Conservation (phyloP, 2,797 vertebrate species). For the Intellagama lesueurii region DNA sequence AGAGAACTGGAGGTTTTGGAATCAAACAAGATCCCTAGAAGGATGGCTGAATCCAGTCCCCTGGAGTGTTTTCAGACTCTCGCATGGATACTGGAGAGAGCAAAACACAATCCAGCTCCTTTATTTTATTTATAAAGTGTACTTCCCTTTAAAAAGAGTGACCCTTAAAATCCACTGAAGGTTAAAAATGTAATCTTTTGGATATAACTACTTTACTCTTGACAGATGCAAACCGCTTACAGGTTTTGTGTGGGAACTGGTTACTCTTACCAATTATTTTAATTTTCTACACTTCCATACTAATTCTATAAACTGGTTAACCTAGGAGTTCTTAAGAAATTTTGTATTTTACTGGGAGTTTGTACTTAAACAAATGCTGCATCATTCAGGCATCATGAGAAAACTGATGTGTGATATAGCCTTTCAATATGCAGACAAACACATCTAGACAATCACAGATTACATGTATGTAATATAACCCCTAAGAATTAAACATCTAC, state of each 20-base stretch:
- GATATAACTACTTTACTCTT: background rate
- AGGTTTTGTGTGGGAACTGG: background rate
- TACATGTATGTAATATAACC: too few species aligned
- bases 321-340: background rate
- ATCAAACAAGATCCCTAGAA: background rate
- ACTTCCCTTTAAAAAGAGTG: background rate
- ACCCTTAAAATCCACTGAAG: background rate
- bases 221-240: background rate
- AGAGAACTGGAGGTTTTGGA: background rate
- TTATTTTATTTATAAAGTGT: background rate
- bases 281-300: background rate
- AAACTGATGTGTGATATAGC: background rate
- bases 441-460: too few species aligned
- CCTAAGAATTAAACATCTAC: too few species aligned
- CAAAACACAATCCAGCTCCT: background rate
- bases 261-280: background rate
- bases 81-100: background rate
- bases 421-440: too few species aligned
- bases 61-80: background rate
- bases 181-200: background rate
- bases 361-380: too few species aligned
- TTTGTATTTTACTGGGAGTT: background rate
- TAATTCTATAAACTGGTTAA: background rate
- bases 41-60: background rate
- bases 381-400: background rate